These are phyloP conservation scores for Wiebesia pumilae DNA, from an alignment of 1,140 invertebrate species.

Conservation along the genomic window DNA sequence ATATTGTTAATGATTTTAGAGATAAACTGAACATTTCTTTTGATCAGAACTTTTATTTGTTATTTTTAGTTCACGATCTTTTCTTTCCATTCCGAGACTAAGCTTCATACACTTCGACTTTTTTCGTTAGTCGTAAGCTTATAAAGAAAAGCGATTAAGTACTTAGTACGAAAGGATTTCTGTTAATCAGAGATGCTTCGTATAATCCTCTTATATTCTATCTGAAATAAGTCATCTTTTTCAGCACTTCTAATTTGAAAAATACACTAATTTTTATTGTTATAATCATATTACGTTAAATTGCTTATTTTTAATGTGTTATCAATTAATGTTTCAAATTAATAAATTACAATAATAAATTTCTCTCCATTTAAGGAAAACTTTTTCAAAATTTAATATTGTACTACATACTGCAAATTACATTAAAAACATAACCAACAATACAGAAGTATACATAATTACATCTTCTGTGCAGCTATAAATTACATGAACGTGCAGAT, in stretches of 20 bases:
- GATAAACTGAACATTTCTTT: not conserved
- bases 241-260: not conserved
- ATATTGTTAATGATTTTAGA: not conserved
- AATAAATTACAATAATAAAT: not conserved
- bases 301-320: not conserved
- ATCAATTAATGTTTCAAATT: not conserved
- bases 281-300: not conserved
- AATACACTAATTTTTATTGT: slow-evolving; percentile 9
- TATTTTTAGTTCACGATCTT: not conserved
- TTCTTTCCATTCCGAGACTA: not conserved
- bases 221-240: slow-evolving; percentile 20
- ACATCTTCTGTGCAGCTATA: not conserved
- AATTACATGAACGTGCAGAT: not conserved
- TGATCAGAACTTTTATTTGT: not conserved
- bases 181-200: slow-evolving; percentile 44
- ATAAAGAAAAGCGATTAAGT: slow-evolving; percentile 45
- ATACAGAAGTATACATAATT: no score
- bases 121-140: slow-evolving; percentile 36
- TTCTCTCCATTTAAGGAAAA: no score
- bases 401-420: no score
- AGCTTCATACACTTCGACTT: not conserved
- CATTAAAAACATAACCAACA: no score
- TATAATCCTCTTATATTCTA: slow-evolving; percentile 48
- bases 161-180: slow-evolving; percentile 44
- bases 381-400: no score